These are phyloP conservation scores for Phalacrocorax brasilianus DNA, from an alignment of 2,113 vertebrate species.

Conservation along the genomic window DNA sequence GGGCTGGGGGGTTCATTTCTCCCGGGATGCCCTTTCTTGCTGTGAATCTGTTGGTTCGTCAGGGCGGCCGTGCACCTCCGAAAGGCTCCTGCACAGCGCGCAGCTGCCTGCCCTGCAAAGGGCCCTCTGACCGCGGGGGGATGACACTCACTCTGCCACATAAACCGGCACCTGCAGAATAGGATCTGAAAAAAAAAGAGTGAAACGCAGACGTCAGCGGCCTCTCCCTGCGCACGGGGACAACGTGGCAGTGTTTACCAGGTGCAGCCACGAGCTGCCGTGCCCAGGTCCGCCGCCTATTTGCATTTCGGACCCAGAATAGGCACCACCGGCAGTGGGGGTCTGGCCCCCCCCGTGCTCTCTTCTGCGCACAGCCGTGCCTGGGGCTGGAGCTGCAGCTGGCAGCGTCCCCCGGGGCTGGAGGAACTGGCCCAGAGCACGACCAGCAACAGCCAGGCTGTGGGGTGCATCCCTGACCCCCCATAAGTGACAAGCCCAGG, in stretches of 20 bases:
- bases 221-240: background rate
- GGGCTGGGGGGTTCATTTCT: background rate
- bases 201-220: background rate
- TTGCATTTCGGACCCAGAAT: background rate
- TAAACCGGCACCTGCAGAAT: slow-evolving; percentile 90
- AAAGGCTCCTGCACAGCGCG: background rate
- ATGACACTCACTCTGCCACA: slow-evolving; percentile 86
- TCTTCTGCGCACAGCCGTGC: accelerated
- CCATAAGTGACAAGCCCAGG: background rate
- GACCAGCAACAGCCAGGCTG: background rate
- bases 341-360: background rate
- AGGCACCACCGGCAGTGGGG: accelerated
- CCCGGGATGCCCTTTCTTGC: background rate
- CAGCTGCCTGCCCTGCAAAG: background rate
- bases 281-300: background rate
- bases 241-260: background rate
- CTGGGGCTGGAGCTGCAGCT: background rate
- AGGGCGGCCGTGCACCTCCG: background rate
- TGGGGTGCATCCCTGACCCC: too few species aligned
- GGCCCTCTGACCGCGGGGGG: background rate
- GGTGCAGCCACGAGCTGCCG: background rate
- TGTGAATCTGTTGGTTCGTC: background rate
- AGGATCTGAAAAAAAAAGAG: slow-evolving; percentile 82
- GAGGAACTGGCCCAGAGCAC: background rate
- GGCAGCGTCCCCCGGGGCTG: accelerated